Evolutionary conservation across 2,797 vertebrate genomes (phyloP).

Genomic region (Lates japonicus): DNA sequence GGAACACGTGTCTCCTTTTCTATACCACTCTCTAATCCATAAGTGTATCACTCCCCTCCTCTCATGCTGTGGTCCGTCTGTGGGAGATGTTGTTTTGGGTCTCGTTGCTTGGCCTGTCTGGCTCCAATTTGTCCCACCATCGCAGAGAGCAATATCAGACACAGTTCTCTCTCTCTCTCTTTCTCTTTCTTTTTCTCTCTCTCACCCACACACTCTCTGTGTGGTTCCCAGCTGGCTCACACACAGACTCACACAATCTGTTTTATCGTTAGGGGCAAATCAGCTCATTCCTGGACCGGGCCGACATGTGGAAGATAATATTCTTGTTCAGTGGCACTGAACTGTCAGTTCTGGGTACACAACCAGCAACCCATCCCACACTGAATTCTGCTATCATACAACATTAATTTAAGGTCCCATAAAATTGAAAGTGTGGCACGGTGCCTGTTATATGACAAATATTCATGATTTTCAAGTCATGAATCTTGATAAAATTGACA

Average conservation of each 20-base stretch:
- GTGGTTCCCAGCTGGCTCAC: slow-evolving; percentile 68
- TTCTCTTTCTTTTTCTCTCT: slow-evolving; percentile 53
- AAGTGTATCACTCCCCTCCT: slow-evolving; percentile 65
- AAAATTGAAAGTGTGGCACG: background rate
- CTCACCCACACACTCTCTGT: slow-evolving; percentile 73
- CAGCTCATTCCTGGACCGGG: slow-evolving; percentile 15
- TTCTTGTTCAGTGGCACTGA: slow-evolving; percentile 21
- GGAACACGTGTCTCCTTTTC: slow-evolving; percentile 78
- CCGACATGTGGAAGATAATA: slow-evolving; percentile 37
- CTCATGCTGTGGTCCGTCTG: slow-evolving; percentile 83
- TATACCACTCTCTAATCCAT: slow-evolving; percentile 72
- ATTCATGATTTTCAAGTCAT: background rate
- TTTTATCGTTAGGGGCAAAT: slow-evolving; percentile 40
- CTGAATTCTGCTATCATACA: background rate
- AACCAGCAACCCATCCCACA: background rate
- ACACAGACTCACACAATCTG: slow-evolving; percentile 58
- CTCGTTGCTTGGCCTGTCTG: slow-evolving; percentile 85
- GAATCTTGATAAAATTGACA: background rate
- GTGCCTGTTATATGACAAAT: background rate
- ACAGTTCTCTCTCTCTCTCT: slow-evolving; percentile 69
- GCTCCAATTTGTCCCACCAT: slow-evolving; percentile 88
- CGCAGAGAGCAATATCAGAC: slow-evolving; percentile 84
- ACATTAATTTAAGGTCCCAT: background rate
- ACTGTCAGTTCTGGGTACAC: slow-evolving; percentile 7
- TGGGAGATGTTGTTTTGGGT: slow-evolving; percentile 86